Evolutionary conservation across 2,797 vertebrate species (phyloP), one percentile per base, ranked within the genome.

Genomic region (Lepus oiostolus): DNA sequence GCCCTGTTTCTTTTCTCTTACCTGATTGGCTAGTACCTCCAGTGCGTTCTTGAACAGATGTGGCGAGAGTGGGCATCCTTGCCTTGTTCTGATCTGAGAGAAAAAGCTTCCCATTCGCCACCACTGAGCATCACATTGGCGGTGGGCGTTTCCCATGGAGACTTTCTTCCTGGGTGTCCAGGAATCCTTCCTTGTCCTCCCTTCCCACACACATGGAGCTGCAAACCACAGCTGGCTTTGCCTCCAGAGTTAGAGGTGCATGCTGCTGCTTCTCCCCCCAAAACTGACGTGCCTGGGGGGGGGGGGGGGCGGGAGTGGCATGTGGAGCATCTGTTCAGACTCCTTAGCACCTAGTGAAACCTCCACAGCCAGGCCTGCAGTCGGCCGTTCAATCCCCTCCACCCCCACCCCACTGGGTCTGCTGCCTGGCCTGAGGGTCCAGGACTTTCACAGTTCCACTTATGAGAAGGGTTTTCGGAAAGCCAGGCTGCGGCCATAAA

Each of bases 41-140:
- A 77, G 42, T 38, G 47, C 74, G 35, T 38, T 35, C 30, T 75
- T 32, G 16, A 85, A 42, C n/a, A 24, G 68, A 63, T 50, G 24
- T 63, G 38, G 32, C 60, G 19, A 74, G 9, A 62, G 10, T 84
- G 52, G 16, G 24, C 19, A 47, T 72, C 63, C 22, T 28, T 75
- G 35, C 11, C 72, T 79, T 50, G 30, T 19, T 90, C 17, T 52
- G 16, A 63, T 84, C 60, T 85, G 76, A 54, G 28, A 93, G 16
- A 13, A 21, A 71, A 88, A 79, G 83, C 38, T 95, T 80, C 79
- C 50, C 47, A 13, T 60, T 87, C 92, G 84, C 80, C 47, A 88
- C 80, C 63, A 52, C 70, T 54, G 35, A 81, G 17, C 76, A 72
- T 35, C 62, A 81, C 32, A 28, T 47, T 91, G 65, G 76, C 47